Conservation (phyloP, 2,113 vertebrate species). For the Myanophis thanlyinensis region DNA sequence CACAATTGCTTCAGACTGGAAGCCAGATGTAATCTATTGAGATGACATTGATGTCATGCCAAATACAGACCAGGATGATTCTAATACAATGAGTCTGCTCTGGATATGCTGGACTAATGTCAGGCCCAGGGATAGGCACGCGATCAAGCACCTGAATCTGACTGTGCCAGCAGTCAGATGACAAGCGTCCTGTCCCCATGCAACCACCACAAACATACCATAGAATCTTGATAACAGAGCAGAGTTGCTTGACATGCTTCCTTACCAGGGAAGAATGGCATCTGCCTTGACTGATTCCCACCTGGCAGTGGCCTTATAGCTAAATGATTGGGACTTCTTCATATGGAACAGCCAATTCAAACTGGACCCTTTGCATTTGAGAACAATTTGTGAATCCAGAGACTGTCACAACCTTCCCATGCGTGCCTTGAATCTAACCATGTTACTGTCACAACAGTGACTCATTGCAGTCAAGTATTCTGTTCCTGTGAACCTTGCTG, state of each 20-base stretch:
- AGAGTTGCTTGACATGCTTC: background rate
- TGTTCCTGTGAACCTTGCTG: background rate
- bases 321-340: background rate
- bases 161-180: background rate
- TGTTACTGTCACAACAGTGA: background rate
- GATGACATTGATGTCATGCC: background rate
- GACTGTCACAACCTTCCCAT: background rate
- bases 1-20: background rate
- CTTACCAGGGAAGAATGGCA: background rate
- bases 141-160: background rate
- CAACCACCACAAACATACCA: background rate
- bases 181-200: background rate
- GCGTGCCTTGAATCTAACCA: background rate
- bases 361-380: background rate
- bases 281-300: background rate
- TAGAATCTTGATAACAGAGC: background rate
- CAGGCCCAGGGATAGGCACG: background rate
- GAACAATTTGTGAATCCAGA: background rate
- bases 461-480: background rate
- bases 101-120: background rate
- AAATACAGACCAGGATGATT: background rate
- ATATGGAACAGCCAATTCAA: background rate
- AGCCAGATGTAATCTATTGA: background rate
- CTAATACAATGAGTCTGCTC: background rate
- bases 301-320: background rate